Conservation (phyloP, 2,888 invertebrate species). For the Ernsta delagoae region DNA sequence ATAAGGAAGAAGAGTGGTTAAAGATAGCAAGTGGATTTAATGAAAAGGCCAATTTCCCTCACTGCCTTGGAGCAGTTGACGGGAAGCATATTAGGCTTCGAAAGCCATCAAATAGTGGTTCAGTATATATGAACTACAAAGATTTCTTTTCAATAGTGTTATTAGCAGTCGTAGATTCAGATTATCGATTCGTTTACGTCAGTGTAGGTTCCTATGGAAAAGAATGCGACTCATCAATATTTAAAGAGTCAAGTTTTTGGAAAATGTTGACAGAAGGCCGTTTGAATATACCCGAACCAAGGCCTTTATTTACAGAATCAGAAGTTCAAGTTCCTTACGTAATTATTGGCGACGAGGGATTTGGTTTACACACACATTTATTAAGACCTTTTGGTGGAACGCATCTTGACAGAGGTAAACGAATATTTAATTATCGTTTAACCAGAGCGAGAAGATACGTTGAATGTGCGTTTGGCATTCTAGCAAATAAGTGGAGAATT, state of each 20-base stretch:
- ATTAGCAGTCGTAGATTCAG: slow-evolving; percentile 10
- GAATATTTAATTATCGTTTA: neutral
- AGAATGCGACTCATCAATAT: slow-evolving; percentile 17
- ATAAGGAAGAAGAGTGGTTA: slow-evolving; percentile 17
- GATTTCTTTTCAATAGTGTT: slow-evolving; percentile 6
- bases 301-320: slow-evolving; percentile 15
- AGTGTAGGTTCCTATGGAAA: slow-evolving; percentile 16
- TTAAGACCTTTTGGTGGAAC: slow-evolving; percentile 15
- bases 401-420: slow-evolving; percentile 2
- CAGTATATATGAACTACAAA: slow-evolving; percentile 5
- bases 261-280: slow-evolving; percentile 1
- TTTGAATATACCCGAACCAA: slow-evolving; percentile 15
- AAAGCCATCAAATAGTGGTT: slow-evolving; percentile 7
- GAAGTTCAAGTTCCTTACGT: slow-evolving; percentile 14
- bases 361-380: slow-evolving; percentile 17
- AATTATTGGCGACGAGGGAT: slow-evolving; percentile 14
- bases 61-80: slow-evolving; percentile 7
- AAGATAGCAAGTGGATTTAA: slow-evolving; percentile 19
- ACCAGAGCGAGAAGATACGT: slow-evolving; percentile 4
- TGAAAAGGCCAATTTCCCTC: slow-evolving; percentile 11
- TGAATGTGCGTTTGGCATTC: neutral
- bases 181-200: slow-evolving; percentile 16
- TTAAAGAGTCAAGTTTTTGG: slow-evolving; percentile 6
- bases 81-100: slow-evolving; percentile 7
- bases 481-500: slow-evolving; percentile 1